phyloP scores from a whole-genome alignment of 2,797 vertebrate genomes.

The Epinephelus awoara region DNA sequence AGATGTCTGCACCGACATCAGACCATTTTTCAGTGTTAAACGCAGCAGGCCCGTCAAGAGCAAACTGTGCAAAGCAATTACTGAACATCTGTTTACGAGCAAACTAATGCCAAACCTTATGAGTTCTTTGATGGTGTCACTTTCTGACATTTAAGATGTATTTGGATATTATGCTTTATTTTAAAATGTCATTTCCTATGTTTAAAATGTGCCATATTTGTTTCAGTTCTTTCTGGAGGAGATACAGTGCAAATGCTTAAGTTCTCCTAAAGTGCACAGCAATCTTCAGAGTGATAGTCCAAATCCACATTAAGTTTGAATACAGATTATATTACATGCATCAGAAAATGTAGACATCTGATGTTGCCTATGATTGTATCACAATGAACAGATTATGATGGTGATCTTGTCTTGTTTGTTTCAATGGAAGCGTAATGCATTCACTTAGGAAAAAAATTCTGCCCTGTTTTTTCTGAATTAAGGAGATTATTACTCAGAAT shows the following conservation, averaged over 20 bases:
- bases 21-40: constrained; percentile 20
- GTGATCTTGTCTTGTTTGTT: too few species aligned
- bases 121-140: background rate
- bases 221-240: background rate
- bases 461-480: too few species aligned
- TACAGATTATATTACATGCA: background rate
- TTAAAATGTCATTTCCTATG: background rate
- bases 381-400: background rate
- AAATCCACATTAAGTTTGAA: background rate
- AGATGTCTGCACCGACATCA: background rate
- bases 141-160: background rate
- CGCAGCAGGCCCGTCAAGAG: background rate
- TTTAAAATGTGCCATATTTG: background rate
- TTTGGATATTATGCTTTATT: background rate
- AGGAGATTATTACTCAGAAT: too few species aligned
- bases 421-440: too few species aligned
- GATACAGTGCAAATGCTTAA: background rate
- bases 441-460: too few species aligned
- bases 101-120: background rate
- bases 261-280: background rate
- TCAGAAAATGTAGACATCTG: background rate
- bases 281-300: background rate
- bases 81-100: constrained; percentile 5
- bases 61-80: constrained; percentile 5
- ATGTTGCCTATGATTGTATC: background rate